Percentiles rank a stretch among this genome's conserved stretches.
Conservation (phyloP, 2,888 invertebrate genomes). For the Dasysyrphus tricinctus region DNA sequence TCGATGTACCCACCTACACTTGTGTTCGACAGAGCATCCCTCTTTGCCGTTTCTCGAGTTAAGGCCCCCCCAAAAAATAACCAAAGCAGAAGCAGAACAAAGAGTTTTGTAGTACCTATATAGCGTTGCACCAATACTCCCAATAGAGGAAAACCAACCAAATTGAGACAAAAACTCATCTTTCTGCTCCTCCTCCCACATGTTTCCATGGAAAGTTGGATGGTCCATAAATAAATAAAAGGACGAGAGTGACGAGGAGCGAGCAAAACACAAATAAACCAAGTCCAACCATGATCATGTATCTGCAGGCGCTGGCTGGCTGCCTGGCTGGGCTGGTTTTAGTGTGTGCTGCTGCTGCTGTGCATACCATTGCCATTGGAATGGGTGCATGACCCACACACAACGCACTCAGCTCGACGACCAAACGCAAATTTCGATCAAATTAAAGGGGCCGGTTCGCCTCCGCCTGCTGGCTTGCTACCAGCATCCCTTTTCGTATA, state of each 20-base stretch:
- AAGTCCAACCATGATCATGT: constrained; percentile 57
- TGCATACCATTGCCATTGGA: constrained; percentile 47
- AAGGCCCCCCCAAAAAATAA: constrained; percentile 24
- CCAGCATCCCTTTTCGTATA: constrained; percentile 32
- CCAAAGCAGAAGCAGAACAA: constrained; percentile 66
- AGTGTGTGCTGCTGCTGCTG: constrained; percentile 12
- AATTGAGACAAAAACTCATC: constrained; percentile 16
- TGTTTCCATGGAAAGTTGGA: constrained; percentile 41
- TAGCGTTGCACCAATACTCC: constrained; percentile 57
- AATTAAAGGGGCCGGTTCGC: constrained; percentile 55
- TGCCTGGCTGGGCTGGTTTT: not conserved
- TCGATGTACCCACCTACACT: not conserved
- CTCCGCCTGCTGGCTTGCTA: constrained; percentile 24
- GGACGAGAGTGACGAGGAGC: constrained; percentile 59
- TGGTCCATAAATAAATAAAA: constrained; percentile 71
- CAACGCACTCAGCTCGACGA: constrained; percentile 45
- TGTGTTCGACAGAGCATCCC: constrained; percentile 11
- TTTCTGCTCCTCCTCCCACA: not conserved
- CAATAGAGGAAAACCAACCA: constrained; percentile 42
- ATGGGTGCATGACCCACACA: constrained; percentile 63
- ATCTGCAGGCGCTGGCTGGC: constrained; percentile 42
- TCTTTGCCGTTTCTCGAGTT: not conserved
- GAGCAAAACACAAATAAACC: constrained; percentile 59
- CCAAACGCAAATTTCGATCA: constrained; percentile 57
- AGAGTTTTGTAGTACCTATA: constrained; percentile 41